Conservation (phyloP, 2,797 vertebrate genomes). For the Cyclopterus lumpus region DNA sequence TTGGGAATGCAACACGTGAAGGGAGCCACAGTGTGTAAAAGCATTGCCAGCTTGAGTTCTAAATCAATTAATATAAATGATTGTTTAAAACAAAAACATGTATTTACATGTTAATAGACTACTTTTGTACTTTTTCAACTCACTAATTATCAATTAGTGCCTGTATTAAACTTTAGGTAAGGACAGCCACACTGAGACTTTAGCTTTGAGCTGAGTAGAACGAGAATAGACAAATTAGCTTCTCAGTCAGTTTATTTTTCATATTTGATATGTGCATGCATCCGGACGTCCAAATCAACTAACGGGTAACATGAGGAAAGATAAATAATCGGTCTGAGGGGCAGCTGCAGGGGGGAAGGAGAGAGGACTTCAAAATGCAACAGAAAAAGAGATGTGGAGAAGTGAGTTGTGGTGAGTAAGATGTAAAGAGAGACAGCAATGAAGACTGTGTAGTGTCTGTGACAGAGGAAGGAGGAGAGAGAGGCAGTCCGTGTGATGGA, state of each 20-base stretch:
- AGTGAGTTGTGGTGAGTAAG: constrained; percentile 4
- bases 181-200: neutral
- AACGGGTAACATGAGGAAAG: neutral
- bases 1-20: neutral
- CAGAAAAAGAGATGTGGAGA: neutral
- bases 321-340: neutral
- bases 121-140: no score
- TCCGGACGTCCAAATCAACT: neutral
- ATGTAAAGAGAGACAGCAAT: neutral
- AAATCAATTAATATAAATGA: neutral
- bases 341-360: neutral
- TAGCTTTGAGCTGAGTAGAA: neutral
- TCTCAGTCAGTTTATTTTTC: neutral
- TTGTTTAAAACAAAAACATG: neutral
- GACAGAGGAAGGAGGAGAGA: neutral
- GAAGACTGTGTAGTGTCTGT: neutral
- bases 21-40: neutral
- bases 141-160: constrained; percentile 12
- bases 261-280: neutral
- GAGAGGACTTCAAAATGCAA: neutral
- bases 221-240: neutral
- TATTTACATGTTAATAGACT: constrained; percentile 1
- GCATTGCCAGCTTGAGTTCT: neutral
- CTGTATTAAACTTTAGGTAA: neutral
- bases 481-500: neutral